Evolutionary conservation across 2,888 invertebrate genomes (phyloP), one percentile per base, ranked within the genome.

Genomic region (Rhagium mordax): DNA sequence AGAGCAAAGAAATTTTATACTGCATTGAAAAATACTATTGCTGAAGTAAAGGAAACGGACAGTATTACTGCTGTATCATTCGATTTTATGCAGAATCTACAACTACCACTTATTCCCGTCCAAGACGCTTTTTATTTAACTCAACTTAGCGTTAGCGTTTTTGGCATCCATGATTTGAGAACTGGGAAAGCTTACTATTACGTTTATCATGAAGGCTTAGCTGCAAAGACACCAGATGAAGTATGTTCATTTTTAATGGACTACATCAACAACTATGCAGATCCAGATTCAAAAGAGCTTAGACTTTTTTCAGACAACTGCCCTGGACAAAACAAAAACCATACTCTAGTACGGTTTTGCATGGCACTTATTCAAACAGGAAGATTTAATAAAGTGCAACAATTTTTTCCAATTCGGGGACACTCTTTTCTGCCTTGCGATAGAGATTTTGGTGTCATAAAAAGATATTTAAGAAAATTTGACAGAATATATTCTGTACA

Each of bases 81-180:
- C 47, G 69, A 69, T 61, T 69, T 51, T 69, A 69, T 69, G 61
- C 53, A 69, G 18, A 69, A 69, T 33, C 61, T 69, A 3, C 53
- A 60, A 15, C 29, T 61, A 47, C 69, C 69, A 21, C 49, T 41
- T 6, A 18, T 51, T 69, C 33, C 61, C 21, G 61, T 69, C 47
- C 53, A 69, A 48, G 48, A 64, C 24, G 18, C 29, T 18, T 62
- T 70, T 60, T 70, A 70, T 55, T 62, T 70, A 24, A 49, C 41
- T 18, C 70, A 70, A 48, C 16, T 70, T 4, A 62, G 41, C 21
- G 55, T 62, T 24, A 70, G 29, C n/a, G 53, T 69, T n/a, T 69
- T 61, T 61, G 51, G 61, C n/a, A 69, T 69, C n/a, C 29, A 16
- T 33, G 29, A 29, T 27, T 59, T 24, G 6, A 59, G 33, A 29